Base-by-base conservation (phyloP, 2,797 vertebrate species). In the Brotula barbata region DNA sequence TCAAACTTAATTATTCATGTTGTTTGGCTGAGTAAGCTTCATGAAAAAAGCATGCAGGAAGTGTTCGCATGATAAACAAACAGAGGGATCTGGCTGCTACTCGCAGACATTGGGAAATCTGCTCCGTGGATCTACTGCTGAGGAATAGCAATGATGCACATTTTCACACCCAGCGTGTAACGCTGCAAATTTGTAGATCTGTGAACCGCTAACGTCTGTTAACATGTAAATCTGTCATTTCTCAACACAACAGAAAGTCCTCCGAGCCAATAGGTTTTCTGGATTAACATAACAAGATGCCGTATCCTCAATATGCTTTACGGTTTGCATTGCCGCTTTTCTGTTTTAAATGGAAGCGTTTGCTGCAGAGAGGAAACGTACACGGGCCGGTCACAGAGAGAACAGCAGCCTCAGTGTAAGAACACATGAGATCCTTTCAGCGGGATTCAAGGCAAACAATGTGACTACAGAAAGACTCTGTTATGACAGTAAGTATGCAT, bases 161-260 rank as follows among this genome's bases (percentile, higher is more conserved):
- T n/a, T 71, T 85, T 85, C 84, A 85, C 87, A 83, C 82, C 69
- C 80, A 51, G 70, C 82, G 63, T 62, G 77, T 14, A 59, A 53
- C 44, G 57, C 76, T 61, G 72, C 78, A 75, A 39, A 83, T 47
- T 62, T 52, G n/a, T 17, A 54, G 58, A 80, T 85, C 81, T 80
- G 86, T 78, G 82, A 81, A 81, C 72, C 6, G 64, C 67, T 52
- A 87, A 78, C 86, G 83, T 88, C 86, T 88, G 86, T 72, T 70
- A 72, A 71, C 75, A 58, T 56, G 37, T 22, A 39, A 80, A 80
- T 78, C 83, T 82, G 86, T 78, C 80, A 80, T 5, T 55, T 84
- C 68, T 65, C 80, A 23, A 60, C 75, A 71, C 49, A 72, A 71
- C 82, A 59, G 44, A 0, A 21, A 46, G 28, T 58, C 75, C 48